Evolutionary conservation across 2,797 vertebrate genomes (phyloP).

Genomic region (Halcyon badia): DNA sequence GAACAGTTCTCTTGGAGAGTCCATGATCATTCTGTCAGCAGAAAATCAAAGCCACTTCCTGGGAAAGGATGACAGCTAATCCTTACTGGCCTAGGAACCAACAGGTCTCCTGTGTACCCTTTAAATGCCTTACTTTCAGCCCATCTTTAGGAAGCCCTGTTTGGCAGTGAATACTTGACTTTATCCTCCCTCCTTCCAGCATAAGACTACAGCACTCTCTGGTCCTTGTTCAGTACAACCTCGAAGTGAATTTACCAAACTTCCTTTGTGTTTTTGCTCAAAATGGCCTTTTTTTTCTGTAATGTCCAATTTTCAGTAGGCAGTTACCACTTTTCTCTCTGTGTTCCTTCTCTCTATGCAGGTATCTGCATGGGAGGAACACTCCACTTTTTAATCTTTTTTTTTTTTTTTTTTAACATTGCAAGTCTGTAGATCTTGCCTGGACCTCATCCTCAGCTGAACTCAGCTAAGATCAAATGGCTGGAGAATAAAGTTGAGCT

Average conservation of each 20-base stretch:
- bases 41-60: background rate
- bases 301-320: background rate
- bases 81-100: background rate
- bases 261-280: background rate
- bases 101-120: background rate
- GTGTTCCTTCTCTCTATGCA: fast-evolving
- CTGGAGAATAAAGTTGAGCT: background rate
- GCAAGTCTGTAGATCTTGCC: background rate
- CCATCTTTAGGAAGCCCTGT: background rate
- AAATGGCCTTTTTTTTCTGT: background rate
- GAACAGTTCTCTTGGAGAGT: background rate
- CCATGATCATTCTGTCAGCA: background rate
- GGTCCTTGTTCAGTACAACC: background rate
- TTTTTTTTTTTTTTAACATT: background rate
- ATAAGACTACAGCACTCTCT: background rate
- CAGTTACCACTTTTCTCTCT: background rate
- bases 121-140: background rate
- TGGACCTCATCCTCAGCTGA: background rate
- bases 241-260: background rate
- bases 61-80: background rate
- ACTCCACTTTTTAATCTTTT: background rate
- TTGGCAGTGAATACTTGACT: background rate
- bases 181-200: background rate
- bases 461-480: background rate
- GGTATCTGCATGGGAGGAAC: background rate